phyloP scores from a whole-genome alignment of 2,888 invertebrate genomes.

The Lampropteryx suffumata region DNA sequence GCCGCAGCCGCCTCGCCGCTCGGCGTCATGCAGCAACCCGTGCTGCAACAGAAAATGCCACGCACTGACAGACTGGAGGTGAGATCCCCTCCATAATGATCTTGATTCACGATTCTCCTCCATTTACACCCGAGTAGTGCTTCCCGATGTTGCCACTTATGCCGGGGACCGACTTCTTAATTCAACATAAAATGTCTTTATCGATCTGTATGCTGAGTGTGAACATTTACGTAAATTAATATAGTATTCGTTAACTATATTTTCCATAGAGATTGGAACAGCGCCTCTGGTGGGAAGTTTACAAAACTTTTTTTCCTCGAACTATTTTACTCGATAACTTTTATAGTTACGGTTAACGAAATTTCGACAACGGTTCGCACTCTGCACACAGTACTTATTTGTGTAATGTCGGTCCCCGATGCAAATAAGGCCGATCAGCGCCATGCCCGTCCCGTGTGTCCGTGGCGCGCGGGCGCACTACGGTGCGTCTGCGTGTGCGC shows the following conservation, averaged over 20 bases:
- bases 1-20: constrained; percentile 90
- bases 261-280: too few species aligned
- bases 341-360: too few species aligned
- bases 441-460: constrained; percentile 62
- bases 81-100: constrained; percentile 68
- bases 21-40: constrained; percentile 92
- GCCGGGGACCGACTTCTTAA: constrained; percentile 58
- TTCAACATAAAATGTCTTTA: not conserved
- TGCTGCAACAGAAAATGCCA: constrained; percentile 96
- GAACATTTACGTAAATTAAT: too few species aligned
- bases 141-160: constrained; percentile 62
- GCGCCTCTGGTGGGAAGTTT: too few species aligned
- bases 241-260: too few species aligned
- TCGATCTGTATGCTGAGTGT: not conserved
- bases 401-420: constrained; percentile 58
- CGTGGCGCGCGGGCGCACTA: constrained; percentile 61
- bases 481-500: constrained; percentile 64
- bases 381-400: too few species aligned
- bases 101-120: constrained; percentile 28
- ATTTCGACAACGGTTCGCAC: too few species aligned
- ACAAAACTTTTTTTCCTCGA: too few species aligned
- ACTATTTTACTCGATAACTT: too few species aligned
- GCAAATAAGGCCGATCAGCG: constrained; percentile 56
- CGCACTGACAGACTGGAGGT: constrained; percentile 98
- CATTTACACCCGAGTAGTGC: constrained; percentile 58